phyloP scores from a whole-genome alignment of 2,113 vertebrate species.

The Fulmarus glacialis region DNA sequence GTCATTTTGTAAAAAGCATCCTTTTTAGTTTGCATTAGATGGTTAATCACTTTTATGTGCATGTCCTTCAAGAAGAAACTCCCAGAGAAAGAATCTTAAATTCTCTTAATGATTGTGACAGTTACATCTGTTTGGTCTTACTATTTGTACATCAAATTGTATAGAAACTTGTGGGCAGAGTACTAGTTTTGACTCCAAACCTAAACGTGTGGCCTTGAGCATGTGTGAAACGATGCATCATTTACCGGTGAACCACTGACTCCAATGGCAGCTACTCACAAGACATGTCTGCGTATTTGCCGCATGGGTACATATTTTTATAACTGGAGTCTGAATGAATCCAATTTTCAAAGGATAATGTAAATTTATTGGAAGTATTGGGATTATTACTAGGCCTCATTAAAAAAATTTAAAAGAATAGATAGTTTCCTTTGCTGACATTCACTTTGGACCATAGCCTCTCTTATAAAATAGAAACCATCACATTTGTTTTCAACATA shows the following conservation, averaged over 20 bases:
- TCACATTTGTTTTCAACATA: not conserved
- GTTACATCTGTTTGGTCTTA: not conserved
- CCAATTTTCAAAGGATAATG: not conserved
- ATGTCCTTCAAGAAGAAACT: not conserved
- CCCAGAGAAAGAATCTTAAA: not conserved
- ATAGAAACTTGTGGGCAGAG: not conserved
- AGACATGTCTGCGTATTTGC: not conserved
- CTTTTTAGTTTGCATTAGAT: not conserved
- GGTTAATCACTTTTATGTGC: not conserved
- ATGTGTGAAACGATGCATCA: not conserved
- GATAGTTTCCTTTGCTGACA: not conserved
- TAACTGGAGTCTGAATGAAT: not conserved
- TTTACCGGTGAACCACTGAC: not conserved
- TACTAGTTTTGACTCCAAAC: not conserved
- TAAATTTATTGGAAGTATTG: not conserved
- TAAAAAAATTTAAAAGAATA: not conserved
- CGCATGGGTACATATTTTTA: not conserved
- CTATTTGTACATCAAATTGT: not conserved
- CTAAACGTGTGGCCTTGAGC: fast-evolving
- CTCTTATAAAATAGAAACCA: not conserved
- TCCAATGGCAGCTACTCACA: not conserved
- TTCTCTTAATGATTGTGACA: not conserved
- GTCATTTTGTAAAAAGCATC: not conserved
- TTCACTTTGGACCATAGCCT: not conserved
- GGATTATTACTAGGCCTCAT: not conserved